Base-by-base conservation (phyloP, 64 coral and sea anemone species). In the Platygyra sinensis region DNA sequence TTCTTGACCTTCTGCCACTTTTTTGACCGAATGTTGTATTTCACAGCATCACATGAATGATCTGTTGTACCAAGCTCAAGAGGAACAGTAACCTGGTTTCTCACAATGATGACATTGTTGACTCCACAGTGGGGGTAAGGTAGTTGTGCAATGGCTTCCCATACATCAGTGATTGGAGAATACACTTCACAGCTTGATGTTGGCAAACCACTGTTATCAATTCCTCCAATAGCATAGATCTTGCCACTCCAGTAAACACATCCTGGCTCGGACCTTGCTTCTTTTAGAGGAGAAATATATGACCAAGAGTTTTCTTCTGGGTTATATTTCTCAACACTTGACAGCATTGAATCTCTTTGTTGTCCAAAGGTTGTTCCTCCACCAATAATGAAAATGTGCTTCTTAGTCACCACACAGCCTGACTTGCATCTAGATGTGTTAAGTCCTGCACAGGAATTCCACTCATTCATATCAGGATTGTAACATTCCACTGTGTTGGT, bases 171-270 rank as follows among this genome's bases (percentile, higher is more conserved):
- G 10, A 52, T 55, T 1, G 87, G 80, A 73, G 74, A 72, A 73
- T 89, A 96, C 32, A 92, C 52, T 63, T 96, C 94, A 62, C 86
- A 94, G 5, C 29, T 78, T 4, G 80, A 1, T 8, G 81, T 92
- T 36, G 28, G 83, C 29, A 69, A 22, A 67, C 62, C 67, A 69
- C 10, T 87, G 10, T 73, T 46, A 52, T 61, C 90, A 33, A 78
- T 64, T 24, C 86, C 79, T n/a, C 90, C 94, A 72, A 96, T 72
- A 0, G 62, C 86, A 79, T 92, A 96, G 51, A 96, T 81, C 60
- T 92, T 89, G 77, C 57, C 74, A 67, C 78, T 25, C 36, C 65
- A 74, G 65, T 50, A 96, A 24, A 82, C 86, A 50, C 74, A 87
- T 16, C 80, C 65, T 59, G 67, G 42, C 22, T 33, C 8, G 16